A percentile compares a stretch with the other conserved stretches of the same genome.
phyloP scores from a whole-genome alignment of 2,888 invertebrate genomes.

The Zygogramma bicolorata region DNA sequence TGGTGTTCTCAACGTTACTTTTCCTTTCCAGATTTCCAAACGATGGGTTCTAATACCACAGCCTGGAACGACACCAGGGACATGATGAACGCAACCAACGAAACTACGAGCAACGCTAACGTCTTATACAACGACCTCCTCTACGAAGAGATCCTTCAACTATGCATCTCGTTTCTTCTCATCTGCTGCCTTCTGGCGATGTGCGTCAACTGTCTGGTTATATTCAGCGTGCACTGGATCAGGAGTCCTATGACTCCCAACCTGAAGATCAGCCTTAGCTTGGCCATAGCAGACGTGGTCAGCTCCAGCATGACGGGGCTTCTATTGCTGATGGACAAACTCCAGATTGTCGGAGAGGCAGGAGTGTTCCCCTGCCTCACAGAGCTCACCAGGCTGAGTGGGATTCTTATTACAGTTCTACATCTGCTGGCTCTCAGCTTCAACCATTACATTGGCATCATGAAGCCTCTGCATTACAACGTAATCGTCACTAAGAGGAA shows the following conservation, averaged over 20 bases:
- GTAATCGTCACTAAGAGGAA: constrained; percentile 71
- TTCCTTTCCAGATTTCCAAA: not conserved
- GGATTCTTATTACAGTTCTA: constrained; percentile 73
- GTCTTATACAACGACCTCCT: constrained; percentile 9
- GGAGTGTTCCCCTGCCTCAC: constrained; percentile 52
- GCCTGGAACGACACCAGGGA: constrained; percentile 10
- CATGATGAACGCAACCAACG: constrained; percentile 2
- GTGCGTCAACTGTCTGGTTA: constrained; percentile 69
- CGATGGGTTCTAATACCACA: not conserved
- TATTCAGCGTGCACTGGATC: constrained; percentile 71
- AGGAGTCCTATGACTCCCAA: constrained; percentile 71
- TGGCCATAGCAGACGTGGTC: constrained; percentile 72
- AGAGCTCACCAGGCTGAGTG: constrained; percentile 70
- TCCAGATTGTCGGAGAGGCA: constrained; percentile 24
- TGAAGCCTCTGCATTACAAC: constrained; percentile 73
- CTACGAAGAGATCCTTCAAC: constrained; percentile 30
- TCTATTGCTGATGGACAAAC: constrained; percentile 41
- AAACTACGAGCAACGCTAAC: not conserved
- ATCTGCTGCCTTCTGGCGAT: constrained; percentile 70
- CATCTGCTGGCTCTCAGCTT: constrained; percentile 74
- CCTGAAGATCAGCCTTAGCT: constrained; percentile 71
- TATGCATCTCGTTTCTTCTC: constrained; percentile 61
- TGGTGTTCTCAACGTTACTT: not conserved
- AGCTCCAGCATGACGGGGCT: constrained; percentile 69
- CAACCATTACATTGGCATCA: constrained; percentile 77